Percentiles rank a stretch among this genome's conserved stretches.
phyloP scores from a whole-genome alignment of 2,113 vertebrate species.

The Dolichallabes microphthalmus region DNA sequence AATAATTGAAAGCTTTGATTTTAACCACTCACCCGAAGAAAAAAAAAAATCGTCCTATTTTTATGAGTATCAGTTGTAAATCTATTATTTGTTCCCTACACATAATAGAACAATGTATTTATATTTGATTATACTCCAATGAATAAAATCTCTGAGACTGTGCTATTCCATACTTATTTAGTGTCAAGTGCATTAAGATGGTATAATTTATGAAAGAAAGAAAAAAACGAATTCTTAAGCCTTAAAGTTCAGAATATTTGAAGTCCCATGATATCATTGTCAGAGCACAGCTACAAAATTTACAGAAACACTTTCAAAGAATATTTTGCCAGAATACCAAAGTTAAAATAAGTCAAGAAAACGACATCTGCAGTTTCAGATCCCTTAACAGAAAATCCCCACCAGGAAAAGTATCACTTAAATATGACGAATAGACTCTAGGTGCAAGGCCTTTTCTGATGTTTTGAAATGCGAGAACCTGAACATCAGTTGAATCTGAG shows the following conservation, averaged over 20 bases:
- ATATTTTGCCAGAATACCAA: background rate
- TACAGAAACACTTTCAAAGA: background rate
- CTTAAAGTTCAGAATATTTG: no score
- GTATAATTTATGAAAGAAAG: background rate
- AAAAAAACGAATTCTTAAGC: no score
- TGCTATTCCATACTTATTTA: background rate
- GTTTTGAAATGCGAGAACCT: slow-evolving; percentile 55
- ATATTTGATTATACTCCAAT: background rate
- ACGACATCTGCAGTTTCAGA: slow-evolving; percentile 25
- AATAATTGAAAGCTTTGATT: background rate
- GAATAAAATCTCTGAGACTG: background rate
- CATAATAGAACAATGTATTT: background rate
- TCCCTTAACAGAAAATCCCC: slow-evolving; percentile 1
- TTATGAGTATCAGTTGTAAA: background rate
- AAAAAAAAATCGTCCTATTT: background rate
- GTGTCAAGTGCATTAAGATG: background rate
- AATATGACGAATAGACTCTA: slow-evolving; percentile 43
- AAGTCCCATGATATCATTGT: background rate
- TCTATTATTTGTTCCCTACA: background rate
- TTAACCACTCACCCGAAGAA: background rate
- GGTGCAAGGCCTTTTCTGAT: slow-evolving; percentile 24
- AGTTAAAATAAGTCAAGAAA: slow-evolving; percentile 8
- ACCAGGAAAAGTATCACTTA: slow-evolving; percentile 33
- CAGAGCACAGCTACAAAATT: background rate
- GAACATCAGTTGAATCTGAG: slow-evolving; percentile 65